Evolutionary conservation across 2,797 vertebrate species (phyloP), one percentile per base, ranked within the genome.

Genomic region (Notoglanidium macrostoma): DNA sequence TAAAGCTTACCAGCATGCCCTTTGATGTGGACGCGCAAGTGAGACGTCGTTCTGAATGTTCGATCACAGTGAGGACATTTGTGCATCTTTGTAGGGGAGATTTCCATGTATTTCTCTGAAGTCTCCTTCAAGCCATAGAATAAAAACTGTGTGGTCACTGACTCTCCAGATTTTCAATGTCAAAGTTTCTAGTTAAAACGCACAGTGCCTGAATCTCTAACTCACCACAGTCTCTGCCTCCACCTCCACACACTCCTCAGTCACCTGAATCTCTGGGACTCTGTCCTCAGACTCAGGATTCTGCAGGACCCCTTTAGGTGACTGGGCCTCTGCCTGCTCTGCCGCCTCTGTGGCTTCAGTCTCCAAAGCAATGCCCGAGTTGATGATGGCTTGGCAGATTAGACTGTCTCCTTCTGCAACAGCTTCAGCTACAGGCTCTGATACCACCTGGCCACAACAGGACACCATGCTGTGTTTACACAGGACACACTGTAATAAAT

Each of bases 371-470:
- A 99, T 97, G 77, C 97, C 97, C 0, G 98, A 98, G 92, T 98
- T 98, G 93, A 98, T 97, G 94, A 99, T 98, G 92, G 98, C 98
- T 92, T 99, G 97, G 87, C 97, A 96, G 90, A 99, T 97, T 88
- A 99, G 95, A 86, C 96, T 97, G 93, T 98, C 96, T 0, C 95
- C 96, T 84, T 94, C 95, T 0, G 92, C 94, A n/a, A 97, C 95
- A 9, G 93, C 91, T 54, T 95, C 95, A 0, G 92, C 94, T 35
- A 97, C 96, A 63, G 94, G 93, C 90, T 94, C 94, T 17, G 94
- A 93, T 1, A 95, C 93, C 35, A 95, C 92, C 84, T 92, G 78
- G 7, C 11, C 78, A 54, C 9, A 21, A 88, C 23, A 86, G 12
- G 23, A 19, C 11, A 80, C 7, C 61, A 51, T 26, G 19, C 7